Conservation (phyloP, 2,797 vertebrate genomes). For the Oryzias dopingdopingensis region DNA sequence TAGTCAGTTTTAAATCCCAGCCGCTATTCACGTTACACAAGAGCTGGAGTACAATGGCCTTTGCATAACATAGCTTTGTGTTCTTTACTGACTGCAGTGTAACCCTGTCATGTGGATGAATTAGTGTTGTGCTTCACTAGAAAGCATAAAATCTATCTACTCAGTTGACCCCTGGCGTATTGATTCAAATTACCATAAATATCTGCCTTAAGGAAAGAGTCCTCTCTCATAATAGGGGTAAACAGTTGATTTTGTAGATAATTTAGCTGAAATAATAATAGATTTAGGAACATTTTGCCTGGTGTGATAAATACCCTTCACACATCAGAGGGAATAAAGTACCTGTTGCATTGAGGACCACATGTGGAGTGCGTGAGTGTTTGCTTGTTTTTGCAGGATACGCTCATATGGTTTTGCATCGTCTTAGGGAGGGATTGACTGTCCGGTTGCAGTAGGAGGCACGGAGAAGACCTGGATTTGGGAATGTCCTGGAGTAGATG, state of each 20-base stretch:
- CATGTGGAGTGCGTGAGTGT: slow-evolving; percentile 12
- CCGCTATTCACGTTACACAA: slow-evolving; percentile 27
- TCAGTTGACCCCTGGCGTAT: slow-evolving; percentile 20
- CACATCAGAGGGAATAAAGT: slow-evolving; percentile 50
- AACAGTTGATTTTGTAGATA: slow-evolving; percentile 46
- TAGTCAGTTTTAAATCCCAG: slow-evolving; percentile 40
- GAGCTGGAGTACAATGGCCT: slow-evolving; percentile 25
- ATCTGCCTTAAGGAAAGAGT: slow-evolving; percentile 32
- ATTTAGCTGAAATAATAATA: slow-evolving; percentile 62
- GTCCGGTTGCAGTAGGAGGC: slow-evolving; percentile 14
- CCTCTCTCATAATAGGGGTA: slow-evolving; percentile 36
- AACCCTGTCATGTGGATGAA: slow-evolving; percentile 36
- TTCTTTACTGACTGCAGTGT: slow-evolving; percentile 35
- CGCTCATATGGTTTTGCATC: slow-evolving; percentile 5
- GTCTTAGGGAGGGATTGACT: slow-evolving; percentile 8
- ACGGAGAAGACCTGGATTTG: slow-evolving; percentile 11
- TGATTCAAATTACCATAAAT: slow-evolving; percentile 47
- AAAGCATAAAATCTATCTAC: slow-evolving; percentile 15
- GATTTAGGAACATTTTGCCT: slow-evolving; percentile 61
- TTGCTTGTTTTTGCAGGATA: slow-evolving; percentile 38
- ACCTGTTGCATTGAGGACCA: slow-evolving; percentile 49
- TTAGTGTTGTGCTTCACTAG: slow-evolving; percentile 35
- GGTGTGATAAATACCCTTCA: slow-evolving; percentile 59
- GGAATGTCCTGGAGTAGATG: slow-evolving; percentile 20
- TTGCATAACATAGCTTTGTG: slow-evolving; percentile 37